Conservation (phyloP, 2,113 vertebrate species). For the Dipodomys spectabilis region DNA sequence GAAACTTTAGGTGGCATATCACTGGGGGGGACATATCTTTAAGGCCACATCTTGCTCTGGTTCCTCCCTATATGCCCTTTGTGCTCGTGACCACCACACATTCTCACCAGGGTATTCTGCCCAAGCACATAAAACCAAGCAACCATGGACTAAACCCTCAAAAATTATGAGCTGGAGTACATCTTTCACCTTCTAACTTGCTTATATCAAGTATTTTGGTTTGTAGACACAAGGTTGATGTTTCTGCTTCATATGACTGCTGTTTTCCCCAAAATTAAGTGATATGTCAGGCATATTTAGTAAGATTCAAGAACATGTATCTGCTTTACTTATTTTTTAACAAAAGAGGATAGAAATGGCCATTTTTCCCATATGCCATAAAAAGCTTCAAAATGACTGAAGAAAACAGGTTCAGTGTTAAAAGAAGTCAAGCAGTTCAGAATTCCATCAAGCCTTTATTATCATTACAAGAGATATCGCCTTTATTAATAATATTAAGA, state of each 20-base stretch:
- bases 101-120: too few species aligned
- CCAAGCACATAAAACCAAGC: too few species aligned
- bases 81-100: too few species aligned
- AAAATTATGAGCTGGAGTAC: too few species aligned
- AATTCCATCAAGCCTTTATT: not conserved
- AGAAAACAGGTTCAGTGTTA: not conserved
- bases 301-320: constrained; percentile 15
- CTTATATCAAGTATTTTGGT: not conserved
- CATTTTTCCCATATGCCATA: not conserved
- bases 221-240: not conserved
- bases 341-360: not conserved
- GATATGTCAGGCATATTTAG: not conserved
- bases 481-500: constrained; percentile 25
- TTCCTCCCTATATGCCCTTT: too few species aligned
- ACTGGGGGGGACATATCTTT: too few species aligned
- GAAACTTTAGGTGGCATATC: too few species aligned
- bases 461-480: not conserved
- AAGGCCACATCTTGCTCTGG: too few species aligned
- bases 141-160: too few species aligned
- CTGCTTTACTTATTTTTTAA: constrained; percentile 36
- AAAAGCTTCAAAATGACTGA: not conserved
- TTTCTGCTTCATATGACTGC: not conserved
- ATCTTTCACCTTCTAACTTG: too few species aligned
- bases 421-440: not conserved
- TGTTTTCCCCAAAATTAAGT: constrained; percentile 17